Conservation (phyloP, 2,113 vertebrate species). For the Phalacrocorax pelagicus region DNA sequence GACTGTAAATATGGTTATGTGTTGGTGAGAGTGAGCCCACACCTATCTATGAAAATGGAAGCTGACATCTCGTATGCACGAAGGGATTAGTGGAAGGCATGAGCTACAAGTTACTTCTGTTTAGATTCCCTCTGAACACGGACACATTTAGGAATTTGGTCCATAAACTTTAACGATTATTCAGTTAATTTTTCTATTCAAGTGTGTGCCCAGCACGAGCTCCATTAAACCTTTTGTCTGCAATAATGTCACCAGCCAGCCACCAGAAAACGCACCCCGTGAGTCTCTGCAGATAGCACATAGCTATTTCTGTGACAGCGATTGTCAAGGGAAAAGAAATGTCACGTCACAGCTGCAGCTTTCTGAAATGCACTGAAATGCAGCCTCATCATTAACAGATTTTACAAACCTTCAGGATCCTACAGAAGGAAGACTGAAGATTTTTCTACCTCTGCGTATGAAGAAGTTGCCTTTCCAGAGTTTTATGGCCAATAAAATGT, state of each 20-base stretch:
- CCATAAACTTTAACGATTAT: neutral
- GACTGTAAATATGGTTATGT: neutral
- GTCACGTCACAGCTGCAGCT: neutral
- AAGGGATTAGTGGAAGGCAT: neutral
- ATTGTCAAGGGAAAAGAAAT: neutral
- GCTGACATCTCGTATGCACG: fast-evolving
- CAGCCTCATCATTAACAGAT: neutral
- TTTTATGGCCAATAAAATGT: neutral
- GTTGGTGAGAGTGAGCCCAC: neutral
- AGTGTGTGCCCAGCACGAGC: fast-evolving
- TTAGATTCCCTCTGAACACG: neutral
- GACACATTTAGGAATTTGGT: neutral
- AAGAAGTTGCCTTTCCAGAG: neutral
- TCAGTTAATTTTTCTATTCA: neutral
- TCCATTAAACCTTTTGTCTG: neutral
- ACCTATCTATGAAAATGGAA: neutral
- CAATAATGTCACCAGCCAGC: neutral
- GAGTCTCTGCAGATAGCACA: neutral
- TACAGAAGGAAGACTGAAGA: neutral
- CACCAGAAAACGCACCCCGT: neutral
- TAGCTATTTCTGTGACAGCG: neutral
- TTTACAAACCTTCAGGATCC: neutral
- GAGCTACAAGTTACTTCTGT: neutral
- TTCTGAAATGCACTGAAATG: fast-evolving
- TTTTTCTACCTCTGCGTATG: neutral